phyloP scores from a whole-genome alignment of 2,113 vertebrate genomes.

The Charadrius vociferus region DNA sequence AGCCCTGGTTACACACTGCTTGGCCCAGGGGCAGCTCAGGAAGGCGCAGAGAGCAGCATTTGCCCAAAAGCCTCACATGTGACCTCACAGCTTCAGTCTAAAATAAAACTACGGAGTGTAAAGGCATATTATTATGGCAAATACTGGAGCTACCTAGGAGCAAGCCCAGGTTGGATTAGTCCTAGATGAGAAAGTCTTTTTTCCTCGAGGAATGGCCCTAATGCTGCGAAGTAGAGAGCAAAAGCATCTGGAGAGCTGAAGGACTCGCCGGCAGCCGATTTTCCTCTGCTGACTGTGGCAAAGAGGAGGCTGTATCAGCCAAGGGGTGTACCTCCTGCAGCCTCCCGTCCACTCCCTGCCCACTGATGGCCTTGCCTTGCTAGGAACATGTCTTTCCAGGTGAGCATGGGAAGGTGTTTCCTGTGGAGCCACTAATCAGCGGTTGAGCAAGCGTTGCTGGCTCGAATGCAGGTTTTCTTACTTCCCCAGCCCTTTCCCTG shows the following conservation, averaged over 20 bases:
- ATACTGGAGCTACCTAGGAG: neutral
- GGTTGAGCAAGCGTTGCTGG: neutral
- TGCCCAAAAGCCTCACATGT: neutral
- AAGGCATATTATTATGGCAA: neutral
- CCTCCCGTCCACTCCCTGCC: neutral
- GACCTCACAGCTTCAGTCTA: neutral
- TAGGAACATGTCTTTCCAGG: constrained; percentile 36
- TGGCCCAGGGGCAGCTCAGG: neutral
- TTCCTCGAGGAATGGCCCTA: neutral
- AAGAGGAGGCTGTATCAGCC: neutral
- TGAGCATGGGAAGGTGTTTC: constrained; percentile 23
- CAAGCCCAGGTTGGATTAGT: neutral
- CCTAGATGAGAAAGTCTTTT: neutral
- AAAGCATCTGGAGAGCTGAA: neutral
- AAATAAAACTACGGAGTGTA: neutral
- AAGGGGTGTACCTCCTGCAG: neutral
- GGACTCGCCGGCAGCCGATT: neutral
- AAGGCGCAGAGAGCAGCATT: neutral
- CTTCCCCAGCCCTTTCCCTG: constrained; percentile 3
- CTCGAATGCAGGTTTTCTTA: neutral
- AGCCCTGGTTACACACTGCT: neutral
- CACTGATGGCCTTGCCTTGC: rapidly evolving
- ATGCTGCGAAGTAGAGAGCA: neutral
- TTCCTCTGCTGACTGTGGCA: neutral
- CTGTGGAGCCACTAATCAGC: constrained; percentile 48